A percentile compares a stretch with the other conserved stretches of the same genome.
Conservation (phyloP, 2,888 invertebrate genomes). For the Boloria euphrosyne region DNA sequence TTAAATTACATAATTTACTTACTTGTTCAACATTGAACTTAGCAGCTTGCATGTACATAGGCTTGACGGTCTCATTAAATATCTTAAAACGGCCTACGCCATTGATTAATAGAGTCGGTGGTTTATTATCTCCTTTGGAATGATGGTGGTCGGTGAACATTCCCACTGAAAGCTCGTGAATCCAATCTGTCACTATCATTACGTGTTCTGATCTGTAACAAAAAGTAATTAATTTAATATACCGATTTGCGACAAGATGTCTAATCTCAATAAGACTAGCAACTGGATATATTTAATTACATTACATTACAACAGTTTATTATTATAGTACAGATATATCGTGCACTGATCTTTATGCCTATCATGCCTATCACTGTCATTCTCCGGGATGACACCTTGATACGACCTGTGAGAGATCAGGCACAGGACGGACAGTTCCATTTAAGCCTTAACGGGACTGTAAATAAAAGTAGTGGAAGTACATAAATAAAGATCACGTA, state of each 20-base stretch:
- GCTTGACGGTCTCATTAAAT: slow-evolving; percentile 61
- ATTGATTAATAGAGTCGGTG: slow-evolving; percentile 90
- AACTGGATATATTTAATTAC: no score
- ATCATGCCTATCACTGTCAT: no score
- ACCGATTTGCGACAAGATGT: not conserved
- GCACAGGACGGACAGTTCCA: no score
- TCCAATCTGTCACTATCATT: slow-evolving; percentile 92
- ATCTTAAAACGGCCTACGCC: slow-evolving; percentile 86
- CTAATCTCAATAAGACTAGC: not conserved
- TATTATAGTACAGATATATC: no score
- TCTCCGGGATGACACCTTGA: no score
- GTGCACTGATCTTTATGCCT: no score
- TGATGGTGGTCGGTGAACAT: slow-evolving; percentile 94
- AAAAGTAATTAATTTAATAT: not conserved
- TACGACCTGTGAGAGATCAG: no score
- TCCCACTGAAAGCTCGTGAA: slow-evolving; percentile 85
- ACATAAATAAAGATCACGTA: no score
- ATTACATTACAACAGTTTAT: no score
- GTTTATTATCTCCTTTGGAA: slow-evolving; percentile 90
- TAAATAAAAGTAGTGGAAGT: no score
- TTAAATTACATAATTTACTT: slow-evolving; percentile 27
- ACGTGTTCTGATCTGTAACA: slow-evolving; percentile 85
- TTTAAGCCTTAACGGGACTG: no score
- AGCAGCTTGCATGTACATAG: slow-evolving; percentile 81
- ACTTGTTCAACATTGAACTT: slow-evolving; percentile 87